Percentiles rank a stretch among this genome's conserved stretches.
Evolutionary conservation across 2,797 vertebrate genomes (phyloP).

Genomic region (Propithecus deckenii): DNA sequence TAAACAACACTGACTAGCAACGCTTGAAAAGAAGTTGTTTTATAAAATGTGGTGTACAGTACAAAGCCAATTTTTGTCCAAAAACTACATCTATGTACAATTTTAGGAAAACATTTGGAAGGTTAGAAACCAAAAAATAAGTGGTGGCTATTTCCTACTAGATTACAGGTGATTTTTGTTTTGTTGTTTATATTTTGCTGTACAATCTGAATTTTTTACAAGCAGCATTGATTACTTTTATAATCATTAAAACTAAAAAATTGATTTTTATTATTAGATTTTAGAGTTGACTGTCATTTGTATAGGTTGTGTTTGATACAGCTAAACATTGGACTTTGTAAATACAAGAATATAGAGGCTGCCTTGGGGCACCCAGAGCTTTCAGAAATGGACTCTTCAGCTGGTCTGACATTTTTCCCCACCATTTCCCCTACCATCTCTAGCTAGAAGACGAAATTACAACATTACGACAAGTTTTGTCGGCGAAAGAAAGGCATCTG

Average conservation of each 20-base stretch:
- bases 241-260: not conserved
- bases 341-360: not conserved
- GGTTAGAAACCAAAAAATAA: not conserved
- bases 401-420: not conserved
- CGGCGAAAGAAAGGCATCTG: conserved; percentile 95
- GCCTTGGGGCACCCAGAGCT: fast-evolving
- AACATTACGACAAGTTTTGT: conserved; percentile 95
- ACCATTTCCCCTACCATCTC: conserved; percentile 10
- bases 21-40: not conserved
- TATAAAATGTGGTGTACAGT: not conserved
- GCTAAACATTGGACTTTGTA: fast-evolving
- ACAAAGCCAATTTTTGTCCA: not conserved
- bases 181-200: not conserved
- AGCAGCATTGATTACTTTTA: not conserved
- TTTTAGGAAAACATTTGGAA: not conserved
- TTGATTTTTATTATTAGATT: not conserved
- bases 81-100: not conserved
- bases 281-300: not conserved
- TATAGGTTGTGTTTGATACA: not conserved
- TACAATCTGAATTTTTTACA: not conserved
- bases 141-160: not conserved
- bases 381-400: not conserved
- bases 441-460: conserved; percentile 98
- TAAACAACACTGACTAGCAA: not conserved
- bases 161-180: not conserved